These are phyloP conservation scores for Drosophila sucinea DNA, from an alignment of 1,140 invertebrate species.

Conservation along the genomic window DNA sequence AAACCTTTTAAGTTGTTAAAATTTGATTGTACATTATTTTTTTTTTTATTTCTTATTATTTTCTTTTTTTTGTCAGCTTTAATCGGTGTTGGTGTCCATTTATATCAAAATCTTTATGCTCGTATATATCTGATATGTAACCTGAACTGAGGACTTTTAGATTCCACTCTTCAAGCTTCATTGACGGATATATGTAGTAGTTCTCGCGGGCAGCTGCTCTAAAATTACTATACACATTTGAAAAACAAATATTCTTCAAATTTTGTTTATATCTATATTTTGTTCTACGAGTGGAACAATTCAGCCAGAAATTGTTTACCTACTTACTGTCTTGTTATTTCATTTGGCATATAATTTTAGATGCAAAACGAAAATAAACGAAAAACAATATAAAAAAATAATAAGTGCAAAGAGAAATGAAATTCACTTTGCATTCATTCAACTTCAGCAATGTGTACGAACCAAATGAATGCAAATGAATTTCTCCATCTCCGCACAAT, in stretches of 20 bases:
- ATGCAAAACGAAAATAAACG: slow-evolving; percentile 11
- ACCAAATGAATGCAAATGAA: slow-evolving; percentile 2
- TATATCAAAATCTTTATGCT: background rate
- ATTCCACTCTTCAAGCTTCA: background rate
- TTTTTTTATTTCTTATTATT: background rate
- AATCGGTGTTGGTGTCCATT: background rate
- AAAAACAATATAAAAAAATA: background rate
- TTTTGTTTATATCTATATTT: background rate
- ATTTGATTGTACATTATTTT: slow-evolving; percentile 6
- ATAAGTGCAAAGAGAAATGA: background rate
- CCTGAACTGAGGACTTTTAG: background rate
- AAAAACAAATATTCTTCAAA: background rate
- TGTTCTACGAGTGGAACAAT: background rate
- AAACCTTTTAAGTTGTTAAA: slow-evolving; percentile 3
- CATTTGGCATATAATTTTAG: slow-evolving; percentile 10
- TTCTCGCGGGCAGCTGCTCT: background rate
- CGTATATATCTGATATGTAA: background rate
- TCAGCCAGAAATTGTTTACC: slow-evolving; percentile 4
- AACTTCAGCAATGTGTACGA: background rate
- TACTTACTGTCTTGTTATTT: slow-evolving; percentile 11
- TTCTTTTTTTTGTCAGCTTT: background rate
- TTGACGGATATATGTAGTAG: background rate
- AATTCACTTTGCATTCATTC: background rate
- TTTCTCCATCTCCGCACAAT: slow-evolving; percentile 2
- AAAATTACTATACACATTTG: background rate